Base-by-base conservation (phyloP, 2,888 invertebrate species). In the Andrena camellia region DNA sequence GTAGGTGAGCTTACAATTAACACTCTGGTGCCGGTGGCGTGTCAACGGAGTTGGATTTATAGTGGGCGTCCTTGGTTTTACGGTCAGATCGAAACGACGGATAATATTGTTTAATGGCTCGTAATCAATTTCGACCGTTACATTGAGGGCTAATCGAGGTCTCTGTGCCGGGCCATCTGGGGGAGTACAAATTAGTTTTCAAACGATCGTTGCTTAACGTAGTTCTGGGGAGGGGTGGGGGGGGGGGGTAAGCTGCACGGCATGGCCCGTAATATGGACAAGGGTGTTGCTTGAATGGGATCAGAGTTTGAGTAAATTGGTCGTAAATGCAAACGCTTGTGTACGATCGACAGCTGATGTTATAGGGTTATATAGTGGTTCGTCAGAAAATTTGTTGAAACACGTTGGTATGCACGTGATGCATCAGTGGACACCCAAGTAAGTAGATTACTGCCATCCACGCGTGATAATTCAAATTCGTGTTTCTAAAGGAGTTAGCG, bases 1-100 rank as follows among this genome's bases (percentile, higher is more conserved):
- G 52, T 76, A 54, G 84, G 84, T 72, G 84, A 83, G 60, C 78
- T 68, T 23, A 66, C 72, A 83, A 84, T 84, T 84, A 84, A 76
- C 78, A 66, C 71, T 35, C 68, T 48, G 29, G 50, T 52, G 26
- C 20, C 35, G 54, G 57, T 3, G 59, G 10, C 20, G 26, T 10
- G 10, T n/a, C 42, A 20, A 60, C 10, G 52, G 57, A 6, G 5
- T 0, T 35, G 64, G 67, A 84, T 84, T 83, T 78, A 78, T 78
- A 33, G 57, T 1, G 23, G 35, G 62, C 33, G 54, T 69, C 78
- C 78, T 78, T 71, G 33, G 59, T 62, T 74, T 70, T 67, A 62
- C 50, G n/a, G 67, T 8, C 23, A 59, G 35, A 83, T 83, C 60
- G 48, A 50, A 42, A 29, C 64, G n/a, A 35, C 26, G 17, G 42